Evolutionary conservation across 2,888 invertebrate genomes (phyloP).

Genomic region (Stomorhina lunata): DNA sequence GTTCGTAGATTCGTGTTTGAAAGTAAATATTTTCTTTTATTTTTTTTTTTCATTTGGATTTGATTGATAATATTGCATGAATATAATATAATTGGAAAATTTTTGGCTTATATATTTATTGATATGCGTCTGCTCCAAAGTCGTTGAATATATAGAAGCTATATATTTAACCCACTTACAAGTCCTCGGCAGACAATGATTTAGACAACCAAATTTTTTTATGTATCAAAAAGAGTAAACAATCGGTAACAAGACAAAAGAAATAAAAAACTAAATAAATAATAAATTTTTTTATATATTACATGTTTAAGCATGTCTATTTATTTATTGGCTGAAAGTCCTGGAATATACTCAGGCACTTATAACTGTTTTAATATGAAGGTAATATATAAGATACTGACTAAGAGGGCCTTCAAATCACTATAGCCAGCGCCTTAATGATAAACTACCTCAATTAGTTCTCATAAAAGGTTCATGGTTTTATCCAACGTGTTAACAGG

Average conservation of each 20-base stretch:
- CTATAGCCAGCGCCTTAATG: too few species aligned
- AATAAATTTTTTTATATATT: constrained; percentile 50
- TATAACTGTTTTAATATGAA: neutral
- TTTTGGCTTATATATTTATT: neutral
- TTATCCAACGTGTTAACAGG: too few species aligned
- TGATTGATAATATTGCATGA: neutral
- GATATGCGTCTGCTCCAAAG: neutral
- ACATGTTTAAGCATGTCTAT: constrained; percentile 11
- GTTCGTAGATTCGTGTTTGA: constrained; percentile 48
- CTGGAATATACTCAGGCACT: constrained; percentile 41
- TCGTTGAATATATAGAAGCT: constrained; percentile 20
- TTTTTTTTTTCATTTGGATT: neutral
- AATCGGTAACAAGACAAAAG: neutral
- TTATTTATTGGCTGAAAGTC: constrained; percentile 24
- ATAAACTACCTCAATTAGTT: too few species aligned
- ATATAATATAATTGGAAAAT: neutral
- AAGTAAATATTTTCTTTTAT: constrained; percentile 8
- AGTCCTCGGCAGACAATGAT: constrained; percentile 21
- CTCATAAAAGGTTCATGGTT: too few species aligned
- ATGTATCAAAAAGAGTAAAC: neutral
- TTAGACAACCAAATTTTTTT: constrained; percentile 10
- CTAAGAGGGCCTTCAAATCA: too few species aligned
- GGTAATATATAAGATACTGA: too few species aligned
- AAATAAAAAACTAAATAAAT: constrained; percentile 26
- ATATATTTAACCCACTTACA: constrained; percentile 35